A percentile compares a stretch with the other conserved stretches of the same genome.
phyloP scores from a whole-genome alignment of 2,888 invertebrate genomes.

The Zaprionus bogoriensis region DNA sequence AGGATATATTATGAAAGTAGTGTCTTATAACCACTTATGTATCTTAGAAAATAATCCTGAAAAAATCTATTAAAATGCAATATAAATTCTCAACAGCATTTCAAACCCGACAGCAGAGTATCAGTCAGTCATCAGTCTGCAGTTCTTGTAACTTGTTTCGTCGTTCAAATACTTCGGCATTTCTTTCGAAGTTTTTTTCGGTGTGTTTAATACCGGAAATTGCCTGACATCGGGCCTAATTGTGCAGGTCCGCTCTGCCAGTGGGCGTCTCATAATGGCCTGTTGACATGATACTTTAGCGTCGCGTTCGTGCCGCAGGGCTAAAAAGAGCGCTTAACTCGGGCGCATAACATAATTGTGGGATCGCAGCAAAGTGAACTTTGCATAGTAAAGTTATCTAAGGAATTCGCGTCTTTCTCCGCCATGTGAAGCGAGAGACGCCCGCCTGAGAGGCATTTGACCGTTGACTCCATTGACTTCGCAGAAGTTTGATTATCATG shows the following conservation, averaged over 20 bases:
- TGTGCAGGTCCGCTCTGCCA: slow-evolving; percentile 69
- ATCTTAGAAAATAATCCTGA: too few species aligned
- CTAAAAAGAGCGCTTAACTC: slow-evolving; percentile 39
- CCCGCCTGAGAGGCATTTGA: slow-evolving; percentile 50
- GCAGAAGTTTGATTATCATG: slow-evolving; percentile 1
- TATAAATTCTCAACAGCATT: neutral
- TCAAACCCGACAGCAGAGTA: too few species aligned
- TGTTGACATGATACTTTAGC: slow-evolving; percentile 38
- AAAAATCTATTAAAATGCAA: too few species aligned
- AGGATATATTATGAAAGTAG: too few species aligned
- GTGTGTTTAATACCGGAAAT: slow-evolving; percentile 39
- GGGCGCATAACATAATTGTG: slow-evolving; percentile 48
- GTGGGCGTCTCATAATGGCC: slow-evolving; percentile 11
- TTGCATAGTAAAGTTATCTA: slow-evolving; percentile 51
- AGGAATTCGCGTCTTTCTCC: slow-evolving; percentile 54
- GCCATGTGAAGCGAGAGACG: too few species aligned
- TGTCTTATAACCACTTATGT: too few species aligned
- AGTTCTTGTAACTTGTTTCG: neutral
- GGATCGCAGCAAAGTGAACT: slow-evolving; percentile 41
- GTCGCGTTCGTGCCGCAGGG: slow-evolving; percentile 17
- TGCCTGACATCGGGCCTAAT: slow-evolving; percentile 45
- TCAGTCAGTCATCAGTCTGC: neutral
- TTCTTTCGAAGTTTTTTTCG: neutral
- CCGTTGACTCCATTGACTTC: slow-evolving; percentile 60
- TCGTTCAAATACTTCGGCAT: neutral